Evolutionary conservation across 2,888 invertebrate species (phyloP), one percentile per base, ranked within the genome.

Genomic region (Octonoba sinensis): DNA sequence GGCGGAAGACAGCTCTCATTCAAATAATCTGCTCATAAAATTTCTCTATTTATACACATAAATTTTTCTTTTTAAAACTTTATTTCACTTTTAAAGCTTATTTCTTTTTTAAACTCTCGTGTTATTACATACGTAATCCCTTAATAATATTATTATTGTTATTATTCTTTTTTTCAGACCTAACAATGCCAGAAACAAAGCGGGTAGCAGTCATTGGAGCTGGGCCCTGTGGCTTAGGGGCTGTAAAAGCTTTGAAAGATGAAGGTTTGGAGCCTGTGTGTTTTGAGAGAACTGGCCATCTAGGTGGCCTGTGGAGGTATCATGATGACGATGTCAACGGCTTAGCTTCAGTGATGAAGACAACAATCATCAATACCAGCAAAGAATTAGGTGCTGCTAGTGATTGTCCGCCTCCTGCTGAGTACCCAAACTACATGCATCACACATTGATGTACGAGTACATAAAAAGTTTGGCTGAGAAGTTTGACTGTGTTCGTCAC

Each of bases 341-440:
- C 69, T 84, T 86, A 57, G 86, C 86, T 3, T 87, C 87, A 3
- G 88, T 88, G 16, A 88, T 87, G 86, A 87, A 87, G 66, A 85
- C 86, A 15, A 88, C 89, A 0, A 86, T 88, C 24, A 88, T 88
- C 83, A 89, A 89, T 83, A 87, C 88, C 6, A 87, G 87, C 73
- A 89, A 89, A 84, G 88, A 87, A 84, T 86, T 88, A 84, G 87
- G 86, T 15, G 86, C 88, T 6, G 88, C 87, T 83, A 88, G 88
- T 71, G 87, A 90, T 85, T 90, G 89, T 85, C 90, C 90, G 1
- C 88, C 89, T 1, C 85, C 84, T 1, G 73, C 86, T 44, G 85
- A 89, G 20, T 89, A 87, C 82, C 88, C 90, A 8, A 89, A 89
- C 77, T 90, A 88, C 85, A 88, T 90, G 88, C 89, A 89, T 75